Evolutionary conservation across 1,140 invertebrate species (phyloP).

Genomic region (Drosophila busckii): DNA sequence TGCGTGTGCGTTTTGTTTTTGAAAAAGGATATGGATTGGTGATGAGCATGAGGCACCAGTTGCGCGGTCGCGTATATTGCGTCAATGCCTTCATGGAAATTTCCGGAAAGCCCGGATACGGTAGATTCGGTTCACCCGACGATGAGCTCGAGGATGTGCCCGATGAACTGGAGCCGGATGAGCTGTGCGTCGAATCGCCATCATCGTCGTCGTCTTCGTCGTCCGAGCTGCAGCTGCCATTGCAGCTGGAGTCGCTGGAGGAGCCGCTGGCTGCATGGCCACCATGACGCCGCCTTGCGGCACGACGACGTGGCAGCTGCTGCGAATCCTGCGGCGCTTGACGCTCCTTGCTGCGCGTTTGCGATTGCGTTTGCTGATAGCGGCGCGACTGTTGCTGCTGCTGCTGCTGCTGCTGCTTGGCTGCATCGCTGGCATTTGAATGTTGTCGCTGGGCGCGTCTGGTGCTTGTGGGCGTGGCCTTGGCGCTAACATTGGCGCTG

Average conservation of each 20-base stretch:
- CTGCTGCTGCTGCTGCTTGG: slow-evolving; percentile 15
- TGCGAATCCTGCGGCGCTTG: background rate
- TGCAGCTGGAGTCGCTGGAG: slow-evolving; percentile 62
- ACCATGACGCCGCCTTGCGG: background rate
- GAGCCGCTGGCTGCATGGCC: slow-evolving; percentile 38
- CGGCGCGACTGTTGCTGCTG: slow-evolving; percentile 18
- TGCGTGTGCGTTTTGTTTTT: slow-evolving; percentile 2
- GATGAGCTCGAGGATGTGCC: slow-evolving; percentile 80
- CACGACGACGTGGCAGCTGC: too few species aligned
- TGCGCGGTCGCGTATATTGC: slow-evolving; percentile 91
- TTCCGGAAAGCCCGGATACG: slow-evolving; percentile 93
- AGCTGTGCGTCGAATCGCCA: slow-evolving; percentile 80
- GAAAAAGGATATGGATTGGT: slow-evolving; percentile 99
- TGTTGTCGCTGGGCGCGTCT: slow-evolving; percentile 26
- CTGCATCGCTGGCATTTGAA: slow-evolving; percentile 26
- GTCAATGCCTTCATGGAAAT: slow-evolving; percentile 90
- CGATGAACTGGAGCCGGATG: slow-evolving; percentile 77
- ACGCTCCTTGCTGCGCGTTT: slow-evolving; percentile 37
- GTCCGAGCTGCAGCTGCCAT: slow-evolving; percentile 80
- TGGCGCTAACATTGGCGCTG: slow-evolving; percentile 53
- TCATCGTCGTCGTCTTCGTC: too few species aligned
- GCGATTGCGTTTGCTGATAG: slow-evolving; percentile 24
- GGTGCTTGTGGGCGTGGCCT: slow-evolving; percentile 29
- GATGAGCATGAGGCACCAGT: slow-evolving; percentile 95
- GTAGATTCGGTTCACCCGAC: slow-evolving; percentile 84